Evolutionary conservation across 2,113 vertebrate genomes (phyloP), one percentile per base, ranked within the genome.

Genomic region (Colossoma macropomum): DNA sequence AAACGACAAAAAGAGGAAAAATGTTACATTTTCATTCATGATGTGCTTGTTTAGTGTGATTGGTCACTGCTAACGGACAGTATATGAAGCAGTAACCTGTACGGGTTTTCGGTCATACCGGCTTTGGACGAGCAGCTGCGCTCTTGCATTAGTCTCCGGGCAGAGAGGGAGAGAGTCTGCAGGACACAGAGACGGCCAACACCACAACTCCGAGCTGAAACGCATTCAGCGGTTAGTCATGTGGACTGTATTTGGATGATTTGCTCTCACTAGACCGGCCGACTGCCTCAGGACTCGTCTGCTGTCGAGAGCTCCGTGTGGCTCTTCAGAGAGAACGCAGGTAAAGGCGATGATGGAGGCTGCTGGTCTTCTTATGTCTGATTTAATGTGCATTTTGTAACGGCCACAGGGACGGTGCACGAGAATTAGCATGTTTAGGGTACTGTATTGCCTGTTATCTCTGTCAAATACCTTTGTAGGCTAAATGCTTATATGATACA

Each of bases 241-340:
- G n/a, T 12, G 38, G 23, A 63, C 27, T 60, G 54, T 17, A 19
- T 62, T 69, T 25, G 16, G 4, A 72, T 82, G 34, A 62, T 70
- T 77, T 78, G 41, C 19, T 30, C 30, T 21, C 23, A 30, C 56
- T 72, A 62, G 62, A 56, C 41, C 9, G 10, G 9, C 41, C 45
- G 62, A 62, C 48, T 15, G 54, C 68, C 34, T 76, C 74, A 82
- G 84, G 41, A 12, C 15, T 62, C 45, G 38, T 52, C n/a, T 52
- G 38, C 28, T 63, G 38, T 27, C 30, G 32, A 56, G 75, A 76
- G 48, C 45, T 59, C 15, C 41, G 41, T 45, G 41, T 62, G 54
- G 10, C 65, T 45, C 45, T 66, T 23, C 52, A 38, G 80, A 34
- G 77, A 7, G 1, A 28, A 41, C 71, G 76, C 68, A 76, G 76